Base-by-base conservation (phyloP, 2,797 vertebrate species). In the Chelon labrosus region DNA sequence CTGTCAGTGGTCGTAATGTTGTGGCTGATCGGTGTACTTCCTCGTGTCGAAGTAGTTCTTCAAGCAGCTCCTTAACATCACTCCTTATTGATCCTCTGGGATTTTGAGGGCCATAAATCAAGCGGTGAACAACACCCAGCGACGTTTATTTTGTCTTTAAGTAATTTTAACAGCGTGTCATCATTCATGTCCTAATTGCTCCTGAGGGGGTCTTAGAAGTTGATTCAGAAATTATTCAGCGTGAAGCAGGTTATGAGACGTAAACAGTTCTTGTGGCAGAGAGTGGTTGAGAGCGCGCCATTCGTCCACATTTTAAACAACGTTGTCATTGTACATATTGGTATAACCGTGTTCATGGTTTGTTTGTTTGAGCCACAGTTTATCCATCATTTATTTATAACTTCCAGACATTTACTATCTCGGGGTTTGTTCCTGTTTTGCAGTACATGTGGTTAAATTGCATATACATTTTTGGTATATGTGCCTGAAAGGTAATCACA, bases 81-180 rank as follows among this genome's bases (percentile, higher is more conserved):
- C 80, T 52, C 63, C 72, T 75, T 78, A 75, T 70, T 73, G 70
- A 64, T 78, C 81, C 71, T 51, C 4, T 20, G 81, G 70, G 75
- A 80, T 58, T 54, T 64, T 54, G 44, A 31, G 35, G 79, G 70
- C 55, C 59, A 79, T 84, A 80, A 85, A 86, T 86, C 77, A 88
- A 61, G 53, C 72, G 44, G 59, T 41, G 70, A 83, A 75, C 75
- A 74, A 77, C 70, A 68, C 42, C 66, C 65, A 72, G 77, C 63
- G 42, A 61, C 35, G 49, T 62, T 72, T 54, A 70, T 83, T 77
- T 76, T 67, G 51, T 72, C 60, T 78, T 69, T 54, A 60, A 63
- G 61, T 70, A 27, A 79, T 77, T 79, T 68, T 75, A 72, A 83
- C 65, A 65, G 75, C 54, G 65, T 70, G 67, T 81, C 77, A 70